Percentiles rank a stretch among this genome's conserved stretches.
Evolutionary conservation across 2,113 vertebrate species (phyloP).

Genomic region (Ranitomeya variabilis): DNA sequence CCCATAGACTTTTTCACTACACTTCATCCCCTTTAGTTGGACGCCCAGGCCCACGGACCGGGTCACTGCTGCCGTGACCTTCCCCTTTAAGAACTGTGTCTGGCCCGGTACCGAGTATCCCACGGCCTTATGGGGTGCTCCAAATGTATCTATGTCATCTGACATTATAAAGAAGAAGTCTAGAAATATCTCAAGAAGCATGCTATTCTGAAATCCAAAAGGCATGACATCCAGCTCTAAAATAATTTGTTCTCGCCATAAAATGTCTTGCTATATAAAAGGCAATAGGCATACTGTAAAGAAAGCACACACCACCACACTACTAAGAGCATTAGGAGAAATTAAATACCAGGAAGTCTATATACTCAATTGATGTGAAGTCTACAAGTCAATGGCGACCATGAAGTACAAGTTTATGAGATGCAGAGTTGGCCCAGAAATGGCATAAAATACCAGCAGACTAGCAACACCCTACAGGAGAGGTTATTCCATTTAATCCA

Average conservation of each 20-base stretch:
- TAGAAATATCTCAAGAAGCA: not conserved
- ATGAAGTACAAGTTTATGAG: not conserved
- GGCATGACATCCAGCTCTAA: not conserved
- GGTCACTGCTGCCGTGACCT: too few species aligned
- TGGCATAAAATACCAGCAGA: not conserved
- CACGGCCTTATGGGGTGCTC: too few species aligned
- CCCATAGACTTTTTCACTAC: too few species aligned
- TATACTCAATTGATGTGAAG: not conserved
- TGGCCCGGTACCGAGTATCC: too few species aligned
- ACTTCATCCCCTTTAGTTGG: too few species aligned
- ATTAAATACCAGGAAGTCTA: not conserved
- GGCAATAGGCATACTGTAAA: not conserved
- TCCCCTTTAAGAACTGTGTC: too few species aligned
- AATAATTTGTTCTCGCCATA: not conserved
- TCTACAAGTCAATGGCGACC: not conserved
- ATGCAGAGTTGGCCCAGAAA: not conserved
- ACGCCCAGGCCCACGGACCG: too few species aligned
- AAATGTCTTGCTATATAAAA: not conserved
- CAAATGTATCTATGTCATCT: too few species aligned
- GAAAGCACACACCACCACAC: not conserved
- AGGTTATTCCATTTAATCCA: slow-evolving; percentile 7
- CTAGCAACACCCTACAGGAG: not conserved
- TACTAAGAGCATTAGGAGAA: not conserved
- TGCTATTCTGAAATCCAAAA: not conserved
- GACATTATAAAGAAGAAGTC: not conserved